These are phyloP conservation scores for Lamproptera curius DNA, from an alignment of 2,888 invertebrate genomes.

Conservation along the genomic window DNA sequence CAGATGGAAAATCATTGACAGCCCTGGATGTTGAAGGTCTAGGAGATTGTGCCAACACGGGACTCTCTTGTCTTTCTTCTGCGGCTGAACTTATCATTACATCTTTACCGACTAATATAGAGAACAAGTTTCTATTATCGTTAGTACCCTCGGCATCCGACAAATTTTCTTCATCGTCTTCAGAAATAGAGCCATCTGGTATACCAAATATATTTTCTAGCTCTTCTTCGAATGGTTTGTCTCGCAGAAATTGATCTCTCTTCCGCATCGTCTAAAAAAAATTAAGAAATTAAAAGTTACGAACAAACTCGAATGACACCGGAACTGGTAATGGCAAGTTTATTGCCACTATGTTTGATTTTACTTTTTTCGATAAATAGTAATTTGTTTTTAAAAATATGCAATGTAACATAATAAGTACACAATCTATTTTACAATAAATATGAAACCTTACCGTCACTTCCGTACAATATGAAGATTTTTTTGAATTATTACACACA, in stretches of 20 bases:
- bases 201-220: no score
- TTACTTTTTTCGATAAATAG: background rate
- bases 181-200: background rate
- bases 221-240: background rate
- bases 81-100: conserved; percentile 17
- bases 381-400: background rate
- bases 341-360: background rate
- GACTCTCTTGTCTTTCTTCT: no score
- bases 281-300: background rate
- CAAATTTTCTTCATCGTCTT: background rate
- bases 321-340: background rate
- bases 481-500: no score
- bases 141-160: no score
- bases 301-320: background rate
- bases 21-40: conserved; percentile 8
- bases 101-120: conserved; percentile 8
- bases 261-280: background rate
- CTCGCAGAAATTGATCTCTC: background rate
- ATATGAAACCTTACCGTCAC: background rate
- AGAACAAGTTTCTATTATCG: background rate
- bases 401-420: background rate
- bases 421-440: background rate
- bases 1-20: conserved; percentile 20
- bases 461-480: background rate
- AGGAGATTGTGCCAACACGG: no score